A percentile compares a stretch with the other conserved stretches of the same genome.
These are phyloP conservation scores for Styela clava DNA, from an alignment of 23 tunicate genomes.

Conservation along the genomic window DNA sequence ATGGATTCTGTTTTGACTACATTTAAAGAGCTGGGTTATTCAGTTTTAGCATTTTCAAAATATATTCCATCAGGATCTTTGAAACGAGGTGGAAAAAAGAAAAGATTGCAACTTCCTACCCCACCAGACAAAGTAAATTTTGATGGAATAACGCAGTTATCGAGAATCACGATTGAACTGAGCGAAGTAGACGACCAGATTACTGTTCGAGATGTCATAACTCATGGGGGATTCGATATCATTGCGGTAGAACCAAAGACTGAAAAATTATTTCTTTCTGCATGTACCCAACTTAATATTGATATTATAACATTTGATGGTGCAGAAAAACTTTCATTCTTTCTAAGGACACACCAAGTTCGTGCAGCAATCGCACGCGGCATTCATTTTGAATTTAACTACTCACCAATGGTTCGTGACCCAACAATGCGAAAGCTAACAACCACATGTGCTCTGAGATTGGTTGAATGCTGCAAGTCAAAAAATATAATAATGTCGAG, in stretches of 20 bases:
- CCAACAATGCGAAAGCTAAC: constrained; percentile 22
- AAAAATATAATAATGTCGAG: constrained; percentile 64
- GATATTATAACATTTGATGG: constrained; percentile 67
- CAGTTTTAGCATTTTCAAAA: constrained; percentile 43
- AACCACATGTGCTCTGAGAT: constrained; percentile 36
- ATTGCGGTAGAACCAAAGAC: constrained; percentile 67
- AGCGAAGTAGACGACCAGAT: constrained; percentile 52
- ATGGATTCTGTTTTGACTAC: constrained; percentile 6
- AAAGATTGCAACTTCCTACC: constrained; percentile 30
- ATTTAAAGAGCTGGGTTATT: constrained; percentile 59
- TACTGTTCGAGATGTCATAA: constrained; percentile 58
- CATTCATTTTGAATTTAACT: constrained; percentile 55
- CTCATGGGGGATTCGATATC: constrained; percentile 37
- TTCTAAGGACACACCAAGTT: constrained; percentile 27
- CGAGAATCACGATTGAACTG: constrained; percentile 65
- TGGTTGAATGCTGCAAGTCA: constrained; percentile 36
- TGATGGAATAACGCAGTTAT: constrained; percentile 34
- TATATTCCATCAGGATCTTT: constrained; percentile 8
- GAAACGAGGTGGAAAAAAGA: constrained; percentile 33
- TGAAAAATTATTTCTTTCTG: constrained; percentile 55
- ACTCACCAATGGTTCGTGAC: constrained; percentile 77
- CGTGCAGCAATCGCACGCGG: constrained; percentile 54
- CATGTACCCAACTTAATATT: constrained; percentile 61
- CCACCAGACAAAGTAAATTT: constrained; percentile 29
- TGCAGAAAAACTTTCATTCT: constrained; percentile 25